Percentiles rank a stretch among this genome's conserved stretches.
These are phyloP conservation scores for Drosophila sulfurigaster DNA, from an alignment of 1,140 invertebrate genomes.

Conservation along the genomic window DNA sequence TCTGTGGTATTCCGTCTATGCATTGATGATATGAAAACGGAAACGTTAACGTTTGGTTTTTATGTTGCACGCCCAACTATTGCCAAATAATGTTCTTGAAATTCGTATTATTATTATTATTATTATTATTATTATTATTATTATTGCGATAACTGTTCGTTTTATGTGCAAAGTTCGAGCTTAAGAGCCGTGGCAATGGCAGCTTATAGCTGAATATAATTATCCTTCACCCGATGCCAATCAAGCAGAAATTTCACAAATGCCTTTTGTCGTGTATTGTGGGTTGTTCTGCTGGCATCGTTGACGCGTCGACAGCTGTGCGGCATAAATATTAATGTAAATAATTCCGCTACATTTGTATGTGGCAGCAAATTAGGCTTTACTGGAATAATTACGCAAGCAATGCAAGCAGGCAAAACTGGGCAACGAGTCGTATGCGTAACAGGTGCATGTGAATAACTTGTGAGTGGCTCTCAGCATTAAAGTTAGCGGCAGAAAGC, in stretches of 20 bases:
- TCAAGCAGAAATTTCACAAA: slow-evolving; percentile 11
- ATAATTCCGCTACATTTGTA: slow-evolving; percentile 9
- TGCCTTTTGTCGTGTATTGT: slow-evolving; percentile 20
- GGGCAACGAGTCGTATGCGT: slow-evolving; percentile 36
- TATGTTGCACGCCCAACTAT: slow-evolving; percentile 69
- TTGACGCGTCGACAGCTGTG: slow-evolving; percentile 25
- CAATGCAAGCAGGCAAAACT: neutral
- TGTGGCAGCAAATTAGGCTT: slow-evolving; percentile 46
- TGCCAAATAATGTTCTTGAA: slow-evolving; percentile 74
- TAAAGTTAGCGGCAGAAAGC: slow-evolving; percentile 58
- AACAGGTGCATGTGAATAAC: slow-evolving; percentile 63
- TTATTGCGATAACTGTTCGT: slow-evolving; percentile 60
- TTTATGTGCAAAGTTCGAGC: slow-evolving; percentile 68
- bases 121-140: slow-evolving; percentile 42
- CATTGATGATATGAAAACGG: slow-evolving; percentile 59
- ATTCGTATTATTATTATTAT: slow-evolving; percentile 43
- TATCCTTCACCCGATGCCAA: slow-evolving; percentile 45
- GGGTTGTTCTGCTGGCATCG: neutral
- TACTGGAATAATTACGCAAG: slow-evolving; percentile 52
- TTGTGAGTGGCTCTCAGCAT: slow-evolving; percentile 70
- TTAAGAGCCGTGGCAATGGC: slow-evolving; percentile 28
- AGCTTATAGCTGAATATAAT: slow-evolving; percentile 75
- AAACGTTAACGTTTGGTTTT: slow-evolving; percentile 69
- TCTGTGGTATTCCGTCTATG: slow-evolving; percentile 29
- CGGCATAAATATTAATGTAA: slow-evolving; percentile 48